Evolutionary conservation across 2,113 vertebrate genomes (phyloP).

Genomic region (Synchiropus splendidus): DNA sequence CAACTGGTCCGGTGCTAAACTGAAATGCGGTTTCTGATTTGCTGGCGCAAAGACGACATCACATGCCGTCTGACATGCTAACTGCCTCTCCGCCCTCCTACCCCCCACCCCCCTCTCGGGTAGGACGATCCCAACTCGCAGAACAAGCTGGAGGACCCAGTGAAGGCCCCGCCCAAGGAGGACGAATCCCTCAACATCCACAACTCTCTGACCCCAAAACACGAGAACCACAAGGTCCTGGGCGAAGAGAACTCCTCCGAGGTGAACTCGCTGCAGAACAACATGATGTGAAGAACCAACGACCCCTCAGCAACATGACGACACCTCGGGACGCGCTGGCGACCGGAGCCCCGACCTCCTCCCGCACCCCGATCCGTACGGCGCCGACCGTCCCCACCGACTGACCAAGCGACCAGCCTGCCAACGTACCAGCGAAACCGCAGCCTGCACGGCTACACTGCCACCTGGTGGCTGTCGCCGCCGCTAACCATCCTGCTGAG

Average conservation of each 20-base stretch:
- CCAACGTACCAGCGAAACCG: too few relatives aligned
- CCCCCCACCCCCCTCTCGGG: constrained; percentile 15
- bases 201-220: constrained; percentile 88
- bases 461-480: constrained; percentile 26
- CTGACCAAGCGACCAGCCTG: constrained; percentile 25
- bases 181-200: constrained; percentile 91
- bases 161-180: constrained; percentile 89
- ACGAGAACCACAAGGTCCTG: constrained; percentile 79
- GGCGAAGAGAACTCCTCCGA: constrained; percentile 77
- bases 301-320: constrained; percentile 29
- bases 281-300: constrained; percentile 76
- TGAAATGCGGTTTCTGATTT: too few relatives aligned
- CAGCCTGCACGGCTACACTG: constrained; percentile 56
- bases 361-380: constrained; percentile 5
- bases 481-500: constrained; percentile 28
- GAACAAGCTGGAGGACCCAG: constrained; percentile 90
- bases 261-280: constrained; percentile 93
- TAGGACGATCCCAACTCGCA: constrained; percentile 80
- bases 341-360: constrained; percentile 8
- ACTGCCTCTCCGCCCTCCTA: constrained; percentile 30
- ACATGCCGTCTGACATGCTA: constrained; percentile 26
- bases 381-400: constrained; percentile 24
- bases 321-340: constrained; percentile 28
- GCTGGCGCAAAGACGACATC: too few relatives aligned
- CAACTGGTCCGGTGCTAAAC: too few relatives aligned